Evolutionary conservation across 2,113 vertebrate genomes (phyloP), one percentile per base, ranked within the genome.

Genomic region (Percina caprodes): DNA sequence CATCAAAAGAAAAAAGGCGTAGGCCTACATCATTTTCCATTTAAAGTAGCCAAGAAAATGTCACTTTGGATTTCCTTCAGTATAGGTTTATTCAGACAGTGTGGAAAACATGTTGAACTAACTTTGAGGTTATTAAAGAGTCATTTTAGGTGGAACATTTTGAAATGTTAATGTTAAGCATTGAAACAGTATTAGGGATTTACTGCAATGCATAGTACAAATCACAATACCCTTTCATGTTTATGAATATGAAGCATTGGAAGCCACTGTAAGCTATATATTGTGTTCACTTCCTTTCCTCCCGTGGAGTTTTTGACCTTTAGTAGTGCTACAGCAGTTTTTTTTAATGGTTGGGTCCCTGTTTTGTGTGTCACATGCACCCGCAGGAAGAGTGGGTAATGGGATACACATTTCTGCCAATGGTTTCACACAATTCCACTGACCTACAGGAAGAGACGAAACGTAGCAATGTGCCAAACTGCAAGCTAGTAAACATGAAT

Each of bases 51-150:
- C 30, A 67, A 35, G 24, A 26, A 69, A 77, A 48, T 13, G 9
- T 46, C 74, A 46, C 24, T 30, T 69, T 46, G 42, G 56, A 69
- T 56, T 79, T 59, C 1, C 11, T 35, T 86, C 4, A 68, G 24
- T 15, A 1, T 12, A 6, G 46, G 23, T 46, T 46, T 69, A 26
- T 30, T 42, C 51, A 55, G 42, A 51, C 33, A 45, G 11, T 51
- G n/a, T 39, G n/a, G 42, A 13, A 63, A 51, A 35, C 10, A 45
- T 42, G 21, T 19, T 35, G 16, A 52, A 5, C 33, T 74, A 52
- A 54, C 10, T 54, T 48, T 42, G 48, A 54, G 16, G 35, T 3
- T 24, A 35, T 52, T 19, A 26, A 72, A 59, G 6, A 46, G 30
- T 23, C 33, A 39, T 42, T 23, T 14, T 9, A 24, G 21, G 3